Conservation (phyloP, 2,888 invertebrate genomes). For the Aquatica leii region DNA sequence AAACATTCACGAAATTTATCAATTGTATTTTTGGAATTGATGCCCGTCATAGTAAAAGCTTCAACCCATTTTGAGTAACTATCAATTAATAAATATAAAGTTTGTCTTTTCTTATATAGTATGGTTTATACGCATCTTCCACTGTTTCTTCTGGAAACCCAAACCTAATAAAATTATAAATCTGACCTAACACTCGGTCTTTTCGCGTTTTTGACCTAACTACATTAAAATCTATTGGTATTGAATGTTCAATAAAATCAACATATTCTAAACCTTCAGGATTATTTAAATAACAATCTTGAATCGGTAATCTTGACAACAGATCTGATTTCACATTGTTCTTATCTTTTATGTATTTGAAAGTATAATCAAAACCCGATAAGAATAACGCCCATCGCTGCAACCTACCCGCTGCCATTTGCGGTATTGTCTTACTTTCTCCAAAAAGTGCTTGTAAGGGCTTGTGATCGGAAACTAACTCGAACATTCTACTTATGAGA, state of each 20-base stretch:
- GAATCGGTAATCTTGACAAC: neutral
- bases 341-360: too few species aligned
- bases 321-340: neutral
- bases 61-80: slow-evolving; percentile 59
- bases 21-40: slow-evolving; percentile 25
- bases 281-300: neutral
- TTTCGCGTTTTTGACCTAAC: neutral
- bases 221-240: neutral
- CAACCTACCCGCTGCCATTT: too few species aligned
- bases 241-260: neutral
- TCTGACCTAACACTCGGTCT: neutral
- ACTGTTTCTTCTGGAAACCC: neutral
- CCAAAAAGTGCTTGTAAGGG: too few species aligned
- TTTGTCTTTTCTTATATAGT: neutral
- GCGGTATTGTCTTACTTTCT: too few species aligned
- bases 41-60: slow-evolving; percentile 43
- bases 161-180: neutral
- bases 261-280: too few species aligned
- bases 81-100: slow-evolving; percentile 51
- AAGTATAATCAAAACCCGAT: too few species aligned
- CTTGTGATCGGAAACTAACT: too few species aligned
- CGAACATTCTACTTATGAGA: too few species aligned
- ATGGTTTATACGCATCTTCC: neutral
- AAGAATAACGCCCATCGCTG: too few species aligned
- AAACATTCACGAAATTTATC: slow-evolving; percentile 35